Percentiles rank a stretch among this genome's conserved stretches.
phyloP scores from a whole-genome alignment of 37 sponge, comb jelly and placozoan species.

The Spongilla lacustris region DNA sequence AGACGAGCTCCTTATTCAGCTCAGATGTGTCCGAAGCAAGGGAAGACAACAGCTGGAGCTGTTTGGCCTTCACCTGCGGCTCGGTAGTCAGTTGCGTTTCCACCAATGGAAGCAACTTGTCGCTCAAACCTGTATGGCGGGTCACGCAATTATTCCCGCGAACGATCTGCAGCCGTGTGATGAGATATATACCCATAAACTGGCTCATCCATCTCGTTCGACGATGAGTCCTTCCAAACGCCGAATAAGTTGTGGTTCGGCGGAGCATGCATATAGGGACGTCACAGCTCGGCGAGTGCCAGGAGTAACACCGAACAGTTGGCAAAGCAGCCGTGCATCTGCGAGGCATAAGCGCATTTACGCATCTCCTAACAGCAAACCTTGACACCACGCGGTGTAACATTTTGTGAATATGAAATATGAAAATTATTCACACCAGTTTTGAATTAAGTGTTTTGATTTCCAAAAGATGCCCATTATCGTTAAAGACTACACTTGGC shows the following conservation, averaged over 20 bases:
- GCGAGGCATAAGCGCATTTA: not conserved
- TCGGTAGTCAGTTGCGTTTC: conserved; percentile 4
- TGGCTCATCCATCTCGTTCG: not conserved
- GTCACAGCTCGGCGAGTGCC: not conserved
- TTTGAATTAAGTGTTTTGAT: not conserved
- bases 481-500: conserved; percentile 93
- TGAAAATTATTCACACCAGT: no score
- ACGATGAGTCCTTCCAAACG: not conserved
- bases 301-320: not conserved
- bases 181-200: not conserved
- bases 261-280: not conserved
- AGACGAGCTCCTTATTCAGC: conserved; percentile 23
- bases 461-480: conserved; percentile 81
- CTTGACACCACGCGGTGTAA: not conserved
- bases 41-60: conserved; percentile 28
- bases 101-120: conserved; percentile 6
- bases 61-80: conserved; percentile 20
- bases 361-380: not conserved
- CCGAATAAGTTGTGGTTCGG: not conserved
- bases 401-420: no score
- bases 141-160: not conserved
- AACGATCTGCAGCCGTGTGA: not conserved
- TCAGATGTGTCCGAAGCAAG: conserved; percentile 31
- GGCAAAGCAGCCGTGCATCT: not conserved
- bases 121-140: not conserved